Conservation (phyloP, 1,140 invertebrate genomes). For the Ctenoplectra terminalis region DNA sequence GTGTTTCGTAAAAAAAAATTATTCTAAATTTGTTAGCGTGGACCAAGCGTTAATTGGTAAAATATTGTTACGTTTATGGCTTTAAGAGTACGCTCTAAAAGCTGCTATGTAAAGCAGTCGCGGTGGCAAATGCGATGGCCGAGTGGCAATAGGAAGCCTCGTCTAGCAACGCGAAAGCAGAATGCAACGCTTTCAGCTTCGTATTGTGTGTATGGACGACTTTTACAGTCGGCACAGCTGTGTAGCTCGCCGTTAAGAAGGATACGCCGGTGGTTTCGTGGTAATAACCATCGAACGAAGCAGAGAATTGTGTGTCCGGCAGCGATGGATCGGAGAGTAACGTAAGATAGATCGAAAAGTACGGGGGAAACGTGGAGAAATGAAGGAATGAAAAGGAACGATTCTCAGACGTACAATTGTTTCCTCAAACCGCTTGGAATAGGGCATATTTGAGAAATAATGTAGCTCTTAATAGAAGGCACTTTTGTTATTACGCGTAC, state of each 20-base stretch:
- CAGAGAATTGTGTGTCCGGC: constrained; percentile 56
- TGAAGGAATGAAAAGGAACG: constrained; percentile 1
- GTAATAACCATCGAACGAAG: constrained; percentile 65
- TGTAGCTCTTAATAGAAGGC: not conserved
- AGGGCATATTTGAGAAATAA: not conserved
- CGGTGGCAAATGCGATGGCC: not conserved
- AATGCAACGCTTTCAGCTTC: constrained; percentile 4
- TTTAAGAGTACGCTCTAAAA: not conserved
- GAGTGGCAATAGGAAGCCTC: not conserved
- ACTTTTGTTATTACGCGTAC: not conserved
- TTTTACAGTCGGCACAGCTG: constrained; percentile 43
- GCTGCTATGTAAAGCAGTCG: not conserved
- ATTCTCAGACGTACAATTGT: not conserved
- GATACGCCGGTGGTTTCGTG: constrained; percentile 65
- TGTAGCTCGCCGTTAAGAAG: constrained; percentile 30
- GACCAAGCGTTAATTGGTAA: not conserved
- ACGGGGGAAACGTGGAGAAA: not conserved
- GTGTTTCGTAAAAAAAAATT: not conserved
- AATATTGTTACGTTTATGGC: not conserved
- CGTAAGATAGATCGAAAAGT: constrained; percentile 57
- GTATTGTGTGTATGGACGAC: constrained; percentile 1
- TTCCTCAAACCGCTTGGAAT: not conserved
- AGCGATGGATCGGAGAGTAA: constrained; percentile 45
- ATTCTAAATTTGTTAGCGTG: too few relatives aligned
- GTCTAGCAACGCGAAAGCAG: not conserved